These are phyloP conservation scores for honey bee (Apis mellifera) DNA, from an alignment of 1,140 invertebrate species.

Conservation along the genomic window DNA sequence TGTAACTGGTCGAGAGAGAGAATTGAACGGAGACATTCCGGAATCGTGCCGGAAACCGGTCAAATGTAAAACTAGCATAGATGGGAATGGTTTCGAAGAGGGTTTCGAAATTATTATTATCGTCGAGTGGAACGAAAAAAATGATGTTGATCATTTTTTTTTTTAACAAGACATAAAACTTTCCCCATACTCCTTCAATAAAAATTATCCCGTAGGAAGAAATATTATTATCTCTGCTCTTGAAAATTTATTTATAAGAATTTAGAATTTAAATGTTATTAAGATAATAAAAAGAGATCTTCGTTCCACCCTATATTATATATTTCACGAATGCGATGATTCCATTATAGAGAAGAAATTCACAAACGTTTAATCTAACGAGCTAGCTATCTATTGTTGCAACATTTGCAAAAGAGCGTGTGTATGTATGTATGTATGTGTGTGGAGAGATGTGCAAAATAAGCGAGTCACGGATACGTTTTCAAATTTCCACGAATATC, in stretches of 20 bases:
- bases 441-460: constrained; percentile 20
- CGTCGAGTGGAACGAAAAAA: not conserved
- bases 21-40: not conserved
- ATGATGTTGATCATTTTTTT: too few species aligned
- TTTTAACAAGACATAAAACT: too few species aligned
- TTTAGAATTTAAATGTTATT: too few species aligned
- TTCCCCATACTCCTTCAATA: too few species aligned
- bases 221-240: too few species aligned
- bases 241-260: too few species aligned
- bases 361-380: not conserved
- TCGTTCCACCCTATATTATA: too few species aligned
- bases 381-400: too few species aligned
- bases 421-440: not conserved
- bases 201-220: too few species aligned
- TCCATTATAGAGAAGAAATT: not conserved
- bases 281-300: too few species aligned
- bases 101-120: not conserved
- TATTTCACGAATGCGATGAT: too few species aligned
- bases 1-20: constrained; percentile 22
- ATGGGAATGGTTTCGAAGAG: not conserved
- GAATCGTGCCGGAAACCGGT: not conserved
- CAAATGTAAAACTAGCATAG: not conserved
- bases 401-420: not conserved
- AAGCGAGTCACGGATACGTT: constrained; percentile 23
- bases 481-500: too few species aligned